These are phyloP conservation scores for Buphagus erythrorhynchus DNA, from an alignment of 2,797 vertebrate species.

Conservation along the genomic window DNA sequence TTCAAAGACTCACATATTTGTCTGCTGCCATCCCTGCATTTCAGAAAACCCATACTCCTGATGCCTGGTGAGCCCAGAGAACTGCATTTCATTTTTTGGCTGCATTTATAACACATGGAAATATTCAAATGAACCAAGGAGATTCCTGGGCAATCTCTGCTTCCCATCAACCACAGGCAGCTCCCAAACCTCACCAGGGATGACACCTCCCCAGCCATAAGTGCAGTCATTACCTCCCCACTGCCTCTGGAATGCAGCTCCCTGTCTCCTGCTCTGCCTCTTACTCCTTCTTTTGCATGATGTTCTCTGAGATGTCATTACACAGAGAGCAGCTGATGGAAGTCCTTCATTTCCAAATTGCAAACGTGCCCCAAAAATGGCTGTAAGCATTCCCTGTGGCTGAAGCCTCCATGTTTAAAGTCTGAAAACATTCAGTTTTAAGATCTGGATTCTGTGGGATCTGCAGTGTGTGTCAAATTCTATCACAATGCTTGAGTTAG, in stretches of 20 bases:
- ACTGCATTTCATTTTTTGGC: not conserved
- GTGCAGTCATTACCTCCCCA: not conserved
- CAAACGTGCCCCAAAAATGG: not conserved
- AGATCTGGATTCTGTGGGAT: not conserved
- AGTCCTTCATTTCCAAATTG: not conserved
- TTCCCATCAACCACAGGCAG: constrained; percentile 27
- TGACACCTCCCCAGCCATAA: not conserved
- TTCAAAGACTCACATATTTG: not conserved
- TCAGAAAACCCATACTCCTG: not conserved
- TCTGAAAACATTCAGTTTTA: not conserved
- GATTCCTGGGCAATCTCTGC: constrained; percentile 40
- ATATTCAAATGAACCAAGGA: not conserved
- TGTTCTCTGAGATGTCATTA: not conserved
- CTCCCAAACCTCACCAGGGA: not conserved
- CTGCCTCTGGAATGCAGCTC: constrained; percentile 17
- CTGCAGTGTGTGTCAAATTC: not conserved
- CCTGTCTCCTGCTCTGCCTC: not conserved
- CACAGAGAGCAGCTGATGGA: not conserved
- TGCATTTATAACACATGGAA: not conserved
- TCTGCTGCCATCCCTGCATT: not conserved
- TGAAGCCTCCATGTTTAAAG: not conserved
- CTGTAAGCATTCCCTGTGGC: not conserved
- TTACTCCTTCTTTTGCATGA: not conserved
- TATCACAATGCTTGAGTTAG: not conserved
- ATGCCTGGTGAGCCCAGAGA: not conserved